Percentiles rank a stretch among this genome's conserved stretches.
Conservation (phyloP, 1,140 invertebrate genomes). For the Araneus ventricosus region DNA sequence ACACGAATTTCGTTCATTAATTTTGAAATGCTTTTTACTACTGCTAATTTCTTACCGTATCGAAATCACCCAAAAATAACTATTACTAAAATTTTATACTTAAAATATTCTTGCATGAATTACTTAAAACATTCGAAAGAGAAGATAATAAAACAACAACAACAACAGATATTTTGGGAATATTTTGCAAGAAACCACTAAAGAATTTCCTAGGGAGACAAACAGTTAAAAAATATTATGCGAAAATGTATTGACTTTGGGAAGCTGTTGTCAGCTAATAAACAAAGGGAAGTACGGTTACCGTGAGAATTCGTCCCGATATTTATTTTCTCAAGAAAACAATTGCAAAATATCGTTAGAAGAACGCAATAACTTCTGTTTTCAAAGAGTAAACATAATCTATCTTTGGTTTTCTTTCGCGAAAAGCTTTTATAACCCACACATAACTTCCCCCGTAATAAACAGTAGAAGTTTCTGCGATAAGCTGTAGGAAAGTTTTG, state of each 20-base stretch:
- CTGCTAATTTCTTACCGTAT: too few relatives aligned
- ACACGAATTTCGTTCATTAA: too few relatives aligned
- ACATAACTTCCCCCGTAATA: neutral
- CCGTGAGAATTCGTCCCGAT: neutral
- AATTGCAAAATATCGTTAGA: neutral
- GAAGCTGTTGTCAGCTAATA: constrained; percentile 7
- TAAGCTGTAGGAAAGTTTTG: neutral
- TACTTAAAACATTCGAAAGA: neutral
- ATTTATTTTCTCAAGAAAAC: constrained; percentile 21
- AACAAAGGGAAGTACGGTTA: too few relatives aligned
- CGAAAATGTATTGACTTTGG: neutral
- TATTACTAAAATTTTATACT: too few relatives aligned
- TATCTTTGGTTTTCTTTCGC: neutral
- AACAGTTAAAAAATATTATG: neutral
- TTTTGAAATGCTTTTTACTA: too few relatives aligned
- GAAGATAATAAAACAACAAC: neutral
- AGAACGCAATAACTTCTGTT: neutral
- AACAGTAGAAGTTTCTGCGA: neutral
- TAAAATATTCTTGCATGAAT: too few relatives aligned
- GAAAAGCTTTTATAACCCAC: neutral
- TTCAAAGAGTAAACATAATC: constrained; percentile 14
- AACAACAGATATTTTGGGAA: neutral
- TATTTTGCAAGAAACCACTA: neutral
- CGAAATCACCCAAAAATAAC: too few relatives aligned
- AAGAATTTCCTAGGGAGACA: neutral